A percentile compares a stretch with the other conserved stretches of the same genome.
Conservation (phyloP, 2,797 vertebrate species). For the Natrix natrix region DNA sequence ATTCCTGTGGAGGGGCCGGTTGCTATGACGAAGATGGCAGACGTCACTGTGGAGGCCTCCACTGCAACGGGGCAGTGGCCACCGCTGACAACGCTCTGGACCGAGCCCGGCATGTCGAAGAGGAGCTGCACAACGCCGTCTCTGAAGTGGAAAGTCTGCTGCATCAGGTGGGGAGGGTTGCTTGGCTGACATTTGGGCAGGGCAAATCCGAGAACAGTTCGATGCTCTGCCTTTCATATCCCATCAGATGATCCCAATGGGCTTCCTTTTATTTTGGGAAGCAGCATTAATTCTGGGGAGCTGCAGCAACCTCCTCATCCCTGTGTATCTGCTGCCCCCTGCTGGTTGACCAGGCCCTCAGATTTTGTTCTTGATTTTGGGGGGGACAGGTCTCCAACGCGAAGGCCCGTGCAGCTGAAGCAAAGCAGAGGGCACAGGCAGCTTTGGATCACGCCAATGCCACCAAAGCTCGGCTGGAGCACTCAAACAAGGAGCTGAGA, state of each 20-base stretch:
- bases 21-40: conserved; percentile 90
- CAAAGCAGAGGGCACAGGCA: conserved; percentile 82
- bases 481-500: conserved; percentile 89
- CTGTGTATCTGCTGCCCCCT: conserved; percentile 18
- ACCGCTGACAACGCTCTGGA: conserved; percentile 83
- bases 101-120: conserved; percentile 85
- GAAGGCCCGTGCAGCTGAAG: conserved; percentile 85
- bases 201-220: background rate
- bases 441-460: conserved; percentile 88
- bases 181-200: fast-evolving
- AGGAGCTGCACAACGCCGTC: conserved; percentile 84
- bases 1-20: conserved; percentile 90
- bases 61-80: conserved; percentile 85
- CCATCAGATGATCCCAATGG: background rate
- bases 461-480: conserved; percentile 86
- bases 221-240: too few species aligned
- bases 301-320: background rate
- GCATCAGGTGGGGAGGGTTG: conserved; percentile 71
- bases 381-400: conserved; percentile 82
- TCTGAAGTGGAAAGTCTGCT: conserved; percentile 83
- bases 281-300: background rate
- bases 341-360: background rate
- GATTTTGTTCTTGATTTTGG: background rate
- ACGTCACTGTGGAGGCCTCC: conserved; percentile 88
- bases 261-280: background rate